phyloP scores from a whole-genome alignment of 1,140 invertebrate genomes.

The Bombus breviceps region DNA sequence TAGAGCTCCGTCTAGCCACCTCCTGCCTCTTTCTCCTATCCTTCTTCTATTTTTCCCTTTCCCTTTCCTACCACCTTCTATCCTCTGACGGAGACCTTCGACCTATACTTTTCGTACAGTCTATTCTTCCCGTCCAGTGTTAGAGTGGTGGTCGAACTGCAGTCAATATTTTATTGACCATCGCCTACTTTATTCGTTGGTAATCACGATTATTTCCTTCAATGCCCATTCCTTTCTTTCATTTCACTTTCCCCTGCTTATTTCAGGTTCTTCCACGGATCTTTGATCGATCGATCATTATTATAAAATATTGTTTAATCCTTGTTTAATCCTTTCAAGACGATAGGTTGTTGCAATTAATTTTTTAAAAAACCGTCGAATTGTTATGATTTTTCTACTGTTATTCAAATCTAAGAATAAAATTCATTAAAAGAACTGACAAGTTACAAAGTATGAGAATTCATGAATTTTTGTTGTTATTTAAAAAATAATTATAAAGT shows the following conservation, averaged over 20 bases:
- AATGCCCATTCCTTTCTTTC: background rate
- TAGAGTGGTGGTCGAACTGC: background rate
- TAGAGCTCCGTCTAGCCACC: slow-evolving; percentile 66
- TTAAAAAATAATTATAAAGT: background rate
- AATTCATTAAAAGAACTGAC: no score
- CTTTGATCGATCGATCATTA: background rate
- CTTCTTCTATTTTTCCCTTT: background rate
- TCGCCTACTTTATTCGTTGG: background rate
- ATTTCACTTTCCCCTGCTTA: no score
- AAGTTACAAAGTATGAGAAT: background rate
- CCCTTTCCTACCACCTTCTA: background rate
- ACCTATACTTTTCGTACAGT: slow-evolving; percentile 42
- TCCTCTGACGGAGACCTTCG: slow-evolving; percentile 28
- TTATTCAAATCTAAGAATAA: background rate
- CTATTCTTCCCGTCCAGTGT: background rate
- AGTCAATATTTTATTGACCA: slow-evolving; percentile 35
- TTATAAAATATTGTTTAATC: background rate
- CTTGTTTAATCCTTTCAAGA: background rate
- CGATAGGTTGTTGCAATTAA: background rate
- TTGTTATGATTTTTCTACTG: background rate
- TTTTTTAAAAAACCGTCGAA: background rate
- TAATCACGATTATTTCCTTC: slow-evolving; percentile 16
- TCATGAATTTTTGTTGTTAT: background rate
- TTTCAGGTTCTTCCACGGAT: background rate
- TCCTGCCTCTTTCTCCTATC: slow-evolving; percentile 22